A percentile compares a stretch with the other conserved stretches of the same genome.
Conservation (phyloP, 2,113 vertebrate genomes). For the Ardeotis arabs region DNA sequence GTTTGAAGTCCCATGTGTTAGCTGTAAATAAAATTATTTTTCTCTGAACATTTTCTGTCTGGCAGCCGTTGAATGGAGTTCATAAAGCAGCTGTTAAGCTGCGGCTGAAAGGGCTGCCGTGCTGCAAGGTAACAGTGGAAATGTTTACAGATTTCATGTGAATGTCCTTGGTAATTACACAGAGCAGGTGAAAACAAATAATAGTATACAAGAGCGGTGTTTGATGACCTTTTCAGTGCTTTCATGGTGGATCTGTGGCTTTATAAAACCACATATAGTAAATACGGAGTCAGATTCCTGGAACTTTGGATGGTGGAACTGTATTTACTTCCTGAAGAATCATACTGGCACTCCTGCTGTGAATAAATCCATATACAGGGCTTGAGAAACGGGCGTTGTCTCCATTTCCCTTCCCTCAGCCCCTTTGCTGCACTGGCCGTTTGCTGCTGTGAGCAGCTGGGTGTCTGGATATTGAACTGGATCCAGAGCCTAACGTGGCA, state of each 20-base stretch:
- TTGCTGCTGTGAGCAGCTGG: background rate
- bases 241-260: background rate
- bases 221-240: background rate
- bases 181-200: background rate
- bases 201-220: background rate
- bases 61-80: background rate
- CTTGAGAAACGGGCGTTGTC: background rate
- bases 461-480: background rate
- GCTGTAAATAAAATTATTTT: slow-evolving; percentile 38
- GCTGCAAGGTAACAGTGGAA: background rate
- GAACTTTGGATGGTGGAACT: background rate
- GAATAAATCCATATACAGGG: background rate
- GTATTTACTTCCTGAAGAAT: background rate
- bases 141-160: background rate
- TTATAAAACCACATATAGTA: background rate
- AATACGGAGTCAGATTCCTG: background rate
- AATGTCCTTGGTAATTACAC: background rate
- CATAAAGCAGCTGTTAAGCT: background rate
- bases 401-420: background rate
- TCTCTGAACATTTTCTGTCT: background rate
- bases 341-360: background rate
- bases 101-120: background rate
- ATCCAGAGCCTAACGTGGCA: background rate
- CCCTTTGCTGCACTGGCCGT: background rate
- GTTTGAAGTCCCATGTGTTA: background rate